Conservation (phyloP, 2,113 vertebrate species). For the Hippocampus abdominalis region DNA sequence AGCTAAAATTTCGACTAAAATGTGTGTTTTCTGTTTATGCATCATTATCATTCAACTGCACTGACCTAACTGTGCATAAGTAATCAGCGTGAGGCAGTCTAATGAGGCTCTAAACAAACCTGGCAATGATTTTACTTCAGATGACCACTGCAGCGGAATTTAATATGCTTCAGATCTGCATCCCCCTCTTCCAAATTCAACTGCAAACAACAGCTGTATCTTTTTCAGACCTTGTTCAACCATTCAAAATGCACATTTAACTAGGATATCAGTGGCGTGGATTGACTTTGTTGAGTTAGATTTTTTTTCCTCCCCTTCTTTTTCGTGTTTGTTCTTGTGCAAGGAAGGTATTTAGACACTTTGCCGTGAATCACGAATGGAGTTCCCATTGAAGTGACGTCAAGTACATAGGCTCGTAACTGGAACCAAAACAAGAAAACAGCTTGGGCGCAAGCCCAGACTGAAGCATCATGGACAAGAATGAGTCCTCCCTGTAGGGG, state of each 20-base stretch:
- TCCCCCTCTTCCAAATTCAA: constrained; percentile 19
- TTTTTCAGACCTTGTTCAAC: constrained; percentile 34
- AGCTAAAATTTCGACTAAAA: constrained; percentile 40
- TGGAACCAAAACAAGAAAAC: constrained; percentile 54
- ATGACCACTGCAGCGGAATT: constrained; percentile 42
- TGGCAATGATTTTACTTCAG: constrained; percentile 39
- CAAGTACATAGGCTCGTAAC: constrained; percentile 38
- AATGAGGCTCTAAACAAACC: constrained; percentile 48
- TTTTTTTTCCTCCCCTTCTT: constrained; percentile 7
- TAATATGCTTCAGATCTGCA: constrained; percentile 46
- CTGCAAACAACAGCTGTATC: constrained; percentile 22
- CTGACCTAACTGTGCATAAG: constrained; percentile 42
- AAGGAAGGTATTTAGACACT: background rate
- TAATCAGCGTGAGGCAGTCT: constrained; percentile 22
- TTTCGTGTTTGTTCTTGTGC: constrained; percentile 29
- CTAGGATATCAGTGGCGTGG: constrained; percentile 38
- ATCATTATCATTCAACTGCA: constrained; percentile 41
- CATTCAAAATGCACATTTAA: constrained; percentile 34
- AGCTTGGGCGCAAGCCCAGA: constrained; percentile 60
- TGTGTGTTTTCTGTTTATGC: constrained; percentile 32
- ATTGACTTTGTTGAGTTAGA: constrained; percentile 32
- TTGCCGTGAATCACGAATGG: constrained; percentile 30
- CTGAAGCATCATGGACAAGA: constrained; percentile 39
- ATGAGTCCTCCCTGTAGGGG: constrained; percentile 49
- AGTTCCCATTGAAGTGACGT: constrained; percentile 30